These are phyloP conservation scores for Zygothrica quintamaculata DNA, from an alignment of 2,888 invertebrate species.

Conservation along the genomic window DNA sequence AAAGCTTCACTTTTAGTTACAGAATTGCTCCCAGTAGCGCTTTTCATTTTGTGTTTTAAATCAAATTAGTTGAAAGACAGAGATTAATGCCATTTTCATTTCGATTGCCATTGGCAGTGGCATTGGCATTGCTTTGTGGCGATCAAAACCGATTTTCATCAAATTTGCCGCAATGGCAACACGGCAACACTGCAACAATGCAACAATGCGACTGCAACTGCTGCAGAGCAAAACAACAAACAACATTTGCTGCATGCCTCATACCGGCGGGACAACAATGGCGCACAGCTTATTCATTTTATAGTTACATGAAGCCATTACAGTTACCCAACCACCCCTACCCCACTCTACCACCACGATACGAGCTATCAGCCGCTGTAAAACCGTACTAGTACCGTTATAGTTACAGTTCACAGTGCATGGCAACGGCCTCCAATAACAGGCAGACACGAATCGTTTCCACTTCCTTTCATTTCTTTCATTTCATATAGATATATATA, in stretches of 20 bases:
- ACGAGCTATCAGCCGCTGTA: too few relatives aligned
- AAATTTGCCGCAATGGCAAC: slow-evolving; percentile 32
- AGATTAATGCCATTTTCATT: background rate
- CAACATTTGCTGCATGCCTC: background rate
- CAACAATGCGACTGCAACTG: slow-evolving; percentile 5
- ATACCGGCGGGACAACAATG: slow-evolving; percentile 47
- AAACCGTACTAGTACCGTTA: slow-evolving; percentile 3
- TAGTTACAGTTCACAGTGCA: slow-evolving; percentile 28
- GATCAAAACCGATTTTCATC: slow-evolving; percentile 36
- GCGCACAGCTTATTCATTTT: slow-evolving; percentile 65
- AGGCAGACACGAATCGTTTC: slow-evolving; percentile 33
- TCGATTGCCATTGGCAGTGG: background rate
- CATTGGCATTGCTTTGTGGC: slow-evolving; percentile 27
- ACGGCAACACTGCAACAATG: slow-evolving; percentile 42
- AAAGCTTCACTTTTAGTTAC: background rate
- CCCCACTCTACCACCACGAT: too few relatives aligned
- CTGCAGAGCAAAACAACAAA: background rate
- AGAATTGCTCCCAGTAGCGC: slow-evolving; percentile 6
- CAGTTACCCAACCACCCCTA: slow-evolving; percentile 4
- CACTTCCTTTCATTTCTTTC: background rate
- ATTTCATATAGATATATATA: too few relatives aligned
- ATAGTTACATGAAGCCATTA: slow-evolving; percentile 63
- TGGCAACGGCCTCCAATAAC: slow-evolving; percentile 23
- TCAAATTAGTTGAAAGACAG: background rate
- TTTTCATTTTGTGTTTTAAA: background rate